These are phyloP conservation scores for Sesamia nonagrioides DNA, from an alignment of 1,140 invertebrate genomes.

Conservation along the genomic window DNA sequence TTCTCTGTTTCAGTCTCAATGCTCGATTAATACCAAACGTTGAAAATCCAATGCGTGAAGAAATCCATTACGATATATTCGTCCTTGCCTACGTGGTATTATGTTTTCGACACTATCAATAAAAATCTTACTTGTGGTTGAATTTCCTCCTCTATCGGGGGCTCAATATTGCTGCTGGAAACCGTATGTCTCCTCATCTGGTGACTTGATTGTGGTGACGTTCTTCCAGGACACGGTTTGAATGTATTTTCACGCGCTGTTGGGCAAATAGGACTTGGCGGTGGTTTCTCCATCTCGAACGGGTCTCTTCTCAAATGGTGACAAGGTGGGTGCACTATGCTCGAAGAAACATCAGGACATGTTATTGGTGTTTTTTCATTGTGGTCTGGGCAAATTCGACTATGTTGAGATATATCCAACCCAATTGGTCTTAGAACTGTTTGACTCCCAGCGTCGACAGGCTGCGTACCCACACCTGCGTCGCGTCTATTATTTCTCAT, in stretches of 20 bases:
- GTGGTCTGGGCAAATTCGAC: not conserved
- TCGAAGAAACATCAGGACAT: not conserved
- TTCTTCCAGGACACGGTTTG: not conserved
- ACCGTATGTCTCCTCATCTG: not conserved
- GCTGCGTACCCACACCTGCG: not conserved
- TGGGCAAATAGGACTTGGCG: not conserved
- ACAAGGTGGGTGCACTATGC: not conserved
- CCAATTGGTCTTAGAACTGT: not conserved
- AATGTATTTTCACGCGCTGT: not conserved
- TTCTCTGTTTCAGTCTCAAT: too few relatives aligned
- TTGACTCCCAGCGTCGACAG: conserved; percentile 9
- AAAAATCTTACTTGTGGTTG: conserved; percentile 16
- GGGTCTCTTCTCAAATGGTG: too few relatives aligned
- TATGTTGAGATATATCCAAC: not conserved
- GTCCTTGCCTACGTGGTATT: too few relatives aligned
- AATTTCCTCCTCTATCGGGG: not conserved
- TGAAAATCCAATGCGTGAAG: too few relatives aligned
- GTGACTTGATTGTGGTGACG: not conserved
- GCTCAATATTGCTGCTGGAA: not conserved
- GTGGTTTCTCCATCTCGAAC: not conserved
- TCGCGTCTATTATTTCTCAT: not conserved
- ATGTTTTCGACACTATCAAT: too few relatives aligned
- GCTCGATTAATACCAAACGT: too few relatives aligned
- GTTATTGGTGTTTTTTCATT: not conserved
- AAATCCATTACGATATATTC: too few relatives aligned